A percentile compares a stretch with the other conserved stretches of the same genome.
These are phyloP conservation scores for Caenorhabditis inopinata DNA, from an alignment of 1,140 invertebrate species.

Conservation along the genomic window DNA sequence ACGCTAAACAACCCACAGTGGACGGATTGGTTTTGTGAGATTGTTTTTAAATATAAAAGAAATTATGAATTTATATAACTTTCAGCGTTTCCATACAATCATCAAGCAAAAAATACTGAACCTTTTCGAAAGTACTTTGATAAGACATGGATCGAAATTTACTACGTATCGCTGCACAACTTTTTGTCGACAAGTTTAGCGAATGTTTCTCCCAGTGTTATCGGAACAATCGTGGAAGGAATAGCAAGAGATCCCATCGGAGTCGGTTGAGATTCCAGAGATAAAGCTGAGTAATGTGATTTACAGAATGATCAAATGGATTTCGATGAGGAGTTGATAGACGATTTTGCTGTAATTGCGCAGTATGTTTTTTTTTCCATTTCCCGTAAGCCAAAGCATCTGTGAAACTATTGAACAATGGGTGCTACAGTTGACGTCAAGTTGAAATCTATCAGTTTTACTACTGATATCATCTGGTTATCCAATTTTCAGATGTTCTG, in stretches of 20 bases:
- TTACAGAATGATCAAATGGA: constrained; percentile 54
- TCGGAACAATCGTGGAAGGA: background rate
- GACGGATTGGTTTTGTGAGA: constrained; percentile 94
- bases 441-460: too few species aligned
- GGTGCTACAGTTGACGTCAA: too few species aligned
- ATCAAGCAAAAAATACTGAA: constrained; percentile 85
- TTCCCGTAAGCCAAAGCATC: too few species aligned
- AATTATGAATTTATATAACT: background rate
- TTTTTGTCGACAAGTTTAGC: constrained; percentile 79
- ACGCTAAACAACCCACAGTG: constrained; percentile 85
- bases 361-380: constrained; percentile 71
- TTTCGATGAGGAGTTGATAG: constrained; percentile 75
- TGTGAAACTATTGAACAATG: too few species aligned
- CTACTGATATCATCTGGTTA: too few species aligned
- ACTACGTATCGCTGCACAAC: constrained; percentile 88
- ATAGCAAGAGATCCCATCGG: constrained; percentile 26
- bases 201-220: constrained; percentile 67
- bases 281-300: background rate
- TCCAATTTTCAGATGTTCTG: background rate
- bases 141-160: constrained; percentile 89
- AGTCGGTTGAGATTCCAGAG: background rate
- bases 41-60: too few species aligned
- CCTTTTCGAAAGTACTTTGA: constrained; percentile 85
- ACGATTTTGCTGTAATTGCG: constrained; percentile 88
- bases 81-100: constrained; percentile 83